Evolutionary conservation across 2,797 vertebrate species (phyloP).

Genomic region (Microchirus variegatus): DNA sequence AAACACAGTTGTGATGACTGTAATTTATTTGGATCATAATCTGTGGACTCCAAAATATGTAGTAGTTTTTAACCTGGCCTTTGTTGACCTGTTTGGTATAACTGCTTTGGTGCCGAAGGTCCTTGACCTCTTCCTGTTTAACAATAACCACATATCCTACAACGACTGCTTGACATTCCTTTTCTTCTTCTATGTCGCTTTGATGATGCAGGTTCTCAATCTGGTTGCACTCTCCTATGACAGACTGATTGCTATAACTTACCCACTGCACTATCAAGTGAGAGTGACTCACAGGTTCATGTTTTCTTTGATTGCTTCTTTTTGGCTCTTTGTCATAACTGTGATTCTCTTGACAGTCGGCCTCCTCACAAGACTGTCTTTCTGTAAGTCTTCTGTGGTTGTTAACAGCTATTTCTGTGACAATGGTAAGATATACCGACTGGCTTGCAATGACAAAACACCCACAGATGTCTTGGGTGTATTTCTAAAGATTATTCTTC

Average conservation of each 20-base stretch:
- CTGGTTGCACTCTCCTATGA: constrained; percentile 64
- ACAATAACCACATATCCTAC: constrained; percentile 33
- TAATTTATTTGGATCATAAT: constrained; percentile 48
- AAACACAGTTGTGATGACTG: constrained; percentile 42
- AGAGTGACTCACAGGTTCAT: constrained; percentile 59
- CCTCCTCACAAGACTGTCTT: constrained; percentile 62
- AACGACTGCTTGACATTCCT: constrained; percentile 45
- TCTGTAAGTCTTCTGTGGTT: constrained; percentile 53
- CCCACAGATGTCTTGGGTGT: constrained; percentile 20
- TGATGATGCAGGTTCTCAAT: constrained; percentile 62
- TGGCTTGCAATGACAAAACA: constrained; percentile 62
- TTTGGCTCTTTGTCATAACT: constrained; percentile 26
- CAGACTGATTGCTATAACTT: constrained; percentile 70
- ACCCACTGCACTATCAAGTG: constrained; percentile 65
- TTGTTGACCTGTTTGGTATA: constrained; percentile 52
- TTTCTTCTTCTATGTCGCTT: constrained; percentile 50
- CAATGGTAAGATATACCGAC: constrained; percentile 60
- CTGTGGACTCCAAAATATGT: constrained; percentile 61
- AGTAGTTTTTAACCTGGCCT: constrained; percentile 60
- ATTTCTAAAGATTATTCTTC: constrained; percentile 24
- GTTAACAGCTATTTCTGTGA: constrained; percentile 71
- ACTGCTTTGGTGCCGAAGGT: constrained; percentile 44
- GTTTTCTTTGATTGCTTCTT: constrained; percentile 33
- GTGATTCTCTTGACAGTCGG: constrained; percentile 11
- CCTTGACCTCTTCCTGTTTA: constrained; percentile 1